A percentile compares a stretch with the other conserved stretches of the same genome.
These are phyloP conservation scores for Camelus bactrianus DNA, from an alignment of 2,113 vertebrate species.

Conservation along the genomic window DNA sequence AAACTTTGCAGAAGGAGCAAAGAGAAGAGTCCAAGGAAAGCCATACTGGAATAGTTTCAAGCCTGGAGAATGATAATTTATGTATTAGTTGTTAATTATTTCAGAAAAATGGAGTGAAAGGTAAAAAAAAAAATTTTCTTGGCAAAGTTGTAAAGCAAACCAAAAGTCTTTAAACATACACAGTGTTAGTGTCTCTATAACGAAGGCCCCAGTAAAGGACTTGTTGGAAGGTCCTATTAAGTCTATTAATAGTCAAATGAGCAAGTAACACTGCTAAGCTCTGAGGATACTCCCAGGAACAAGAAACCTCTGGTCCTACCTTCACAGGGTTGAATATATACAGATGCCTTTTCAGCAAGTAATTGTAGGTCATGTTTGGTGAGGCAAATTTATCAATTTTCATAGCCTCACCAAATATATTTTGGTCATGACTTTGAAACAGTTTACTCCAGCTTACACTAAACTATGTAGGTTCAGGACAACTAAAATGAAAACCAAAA, in stretches of 20 bases:
- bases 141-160: not conserved
- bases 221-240: not conserved
- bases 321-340: not conserved
- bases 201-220: not conserved
- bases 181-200: not conserved
- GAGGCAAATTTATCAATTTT: not conserved
- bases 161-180: not conserved
- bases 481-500: not conserved
- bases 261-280: not conserved
- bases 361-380: not conserved
- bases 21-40: constrained; percentile 89
- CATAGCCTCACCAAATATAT: not conserved
- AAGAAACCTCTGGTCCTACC: not conserved
- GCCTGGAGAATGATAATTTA: constrained; percentile 76
- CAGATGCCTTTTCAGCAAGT: not conserved
- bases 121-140: not conserved
- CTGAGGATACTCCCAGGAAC: not conserved
- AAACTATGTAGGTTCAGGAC: not conserved
- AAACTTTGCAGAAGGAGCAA: constrained; percentile 89
- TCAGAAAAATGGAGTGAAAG: not conserved
- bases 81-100: not conserved
- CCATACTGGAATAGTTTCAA: constrained; percentile 86
- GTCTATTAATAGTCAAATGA: not conserved
- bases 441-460: not conserved
- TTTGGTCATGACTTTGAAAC: not conserved